phyloP scores from a whole-genome alignment of 2,797 vertebrate species.

The Leuciscus waleckii region DNA sequence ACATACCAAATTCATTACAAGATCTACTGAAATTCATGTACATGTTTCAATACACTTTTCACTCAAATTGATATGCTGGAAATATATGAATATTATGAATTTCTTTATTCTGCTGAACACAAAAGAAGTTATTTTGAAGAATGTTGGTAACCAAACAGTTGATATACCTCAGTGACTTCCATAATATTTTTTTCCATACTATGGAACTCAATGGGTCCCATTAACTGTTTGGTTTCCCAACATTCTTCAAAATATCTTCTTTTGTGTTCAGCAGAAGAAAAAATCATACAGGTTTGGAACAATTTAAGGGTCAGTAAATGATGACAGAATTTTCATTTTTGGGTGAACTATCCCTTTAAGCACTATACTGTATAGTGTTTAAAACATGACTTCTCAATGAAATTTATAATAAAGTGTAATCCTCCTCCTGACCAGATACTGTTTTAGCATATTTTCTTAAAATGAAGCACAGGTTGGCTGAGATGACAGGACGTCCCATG shows the following conservation, averaged over 20 bases:
- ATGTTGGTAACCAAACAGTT: not conserved
- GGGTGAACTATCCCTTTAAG: not conserved
- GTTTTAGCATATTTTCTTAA: constrained; percentile 49
- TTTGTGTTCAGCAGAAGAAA: too few relatives aligned
- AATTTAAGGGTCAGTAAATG: too few relatives aligned
- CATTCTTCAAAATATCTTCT: too few relatives aligned
- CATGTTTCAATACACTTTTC: not conserved
- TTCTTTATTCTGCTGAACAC: not conserved
- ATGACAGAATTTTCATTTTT: too few relatives aligned
- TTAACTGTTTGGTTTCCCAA: not conserved
- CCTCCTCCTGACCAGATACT: not conserved
- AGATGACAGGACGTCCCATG: constrained; percentile 91
- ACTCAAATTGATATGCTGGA: not conserved
- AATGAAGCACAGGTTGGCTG: constrained; percentile 85
- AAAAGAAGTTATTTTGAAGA: not conserved
- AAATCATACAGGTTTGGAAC: too few relatives aligned
- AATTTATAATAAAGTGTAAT: not conserved
- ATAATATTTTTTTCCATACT: too few relatives aligned
- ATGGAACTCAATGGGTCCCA: not conserved
- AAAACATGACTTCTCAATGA: not conserved
- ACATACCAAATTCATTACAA: not conserved
- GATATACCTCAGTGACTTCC: too few relatives aligned
- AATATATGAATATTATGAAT: not conserved
- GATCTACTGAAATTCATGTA: not conserved
- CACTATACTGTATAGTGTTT: not conserved